These are phyloP conservation scores for Hirtodrosophila cameraria DNA, from an alignment of 2,888 invertebrate species.

Conservation along the genomic window DNA sequence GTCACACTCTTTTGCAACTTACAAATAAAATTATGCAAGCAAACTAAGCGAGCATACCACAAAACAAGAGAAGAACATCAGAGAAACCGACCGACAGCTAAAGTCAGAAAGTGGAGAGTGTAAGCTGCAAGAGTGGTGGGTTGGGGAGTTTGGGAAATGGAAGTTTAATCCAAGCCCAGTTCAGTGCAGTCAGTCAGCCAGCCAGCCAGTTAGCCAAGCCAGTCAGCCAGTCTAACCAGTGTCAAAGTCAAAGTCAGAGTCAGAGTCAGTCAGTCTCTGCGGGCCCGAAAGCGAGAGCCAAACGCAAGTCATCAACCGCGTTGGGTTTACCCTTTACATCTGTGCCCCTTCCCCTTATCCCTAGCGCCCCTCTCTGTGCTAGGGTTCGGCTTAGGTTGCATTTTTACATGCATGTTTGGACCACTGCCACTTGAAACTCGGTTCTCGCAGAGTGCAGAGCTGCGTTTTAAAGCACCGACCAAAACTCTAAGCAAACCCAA, in stretches of 20 bases:
- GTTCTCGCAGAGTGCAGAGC: conserved; percentile 18
- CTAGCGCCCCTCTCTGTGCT: neutral
- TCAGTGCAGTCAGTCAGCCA: conserved; percentile 45
- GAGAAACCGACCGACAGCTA: conserved; percentile 42
- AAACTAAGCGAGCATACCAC: conserved; percentile 23
- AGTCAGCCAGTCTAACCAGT: conserved; percentile 76
- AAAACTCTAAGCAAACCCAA: conserved; percentile 72
- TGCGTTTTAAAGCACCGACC: conserved; percentile 72
- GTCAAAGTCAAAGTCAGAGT: conserved; percentile 71
- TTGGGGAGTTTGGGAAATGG: neutral
- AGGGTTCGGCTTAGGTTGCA: conserved; percentile 63
- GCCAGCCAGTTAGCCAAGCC: conserved; percentile 38
- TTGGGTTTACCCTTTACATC: conserved; percentile 27
- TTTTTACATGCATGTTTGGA: conserved; percentile 74
- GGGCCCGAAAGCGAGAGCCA: conserved; percentile 61
- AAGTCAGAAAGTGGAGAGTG: conserved; percentile 15
- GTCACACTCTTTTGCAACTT: conserved; percentile 24
- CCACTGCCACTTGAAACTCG: conserved; percentile 57
- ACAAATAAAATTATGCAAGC: conserved; percentile 26
- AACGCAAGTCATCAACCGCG: conserved; percentile 75
- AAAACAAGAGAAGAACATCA: conserved; percentile 27
- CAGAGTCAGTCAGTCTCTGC: conserved; percentile 74
- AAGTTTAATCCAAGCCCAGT: conserved; percentile 47
- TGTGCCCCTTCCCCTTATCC: conserved; percentile 1
- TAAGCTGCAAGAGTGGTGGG: conserved; percentile 1